Base-by-base conservation (phyloP, 2,888 invertebrate genomes). In the Ormyrus pomaceus region DNA sequence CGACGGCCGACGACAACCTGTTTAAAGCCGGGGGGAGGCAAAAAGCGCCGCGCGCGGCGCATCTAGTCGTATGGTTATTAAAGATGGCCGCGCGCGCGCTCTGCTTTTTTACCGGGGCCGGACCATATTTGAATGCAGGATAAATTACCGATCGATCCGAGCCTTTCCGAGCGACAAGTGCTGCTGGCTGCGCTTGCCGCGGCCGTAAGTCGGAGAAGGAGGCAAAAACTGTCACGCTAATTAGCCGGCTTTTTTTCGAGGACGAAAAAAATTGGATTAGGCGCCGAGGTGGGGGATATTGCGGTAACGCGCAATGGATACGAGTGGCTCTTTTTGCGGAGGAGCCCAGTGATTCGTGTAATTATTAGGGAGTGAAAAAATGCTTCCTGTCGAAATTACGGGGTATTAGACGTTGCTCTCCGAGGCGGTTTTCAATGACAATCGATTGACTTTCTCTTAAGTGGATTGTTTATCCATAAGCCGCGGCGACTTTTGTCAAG, bases 1-100 rank as follows among this genome's bases (percentile, higher is more conserved):
- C 84, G 82, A 82, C n/a, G 85, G 86, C 87, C 86, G 85, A 84
- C 87, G 87, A 88, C 87, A 89, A 88, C 87, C 88, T 85, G 87
- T 87, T 88, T 87, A 88, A 88, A 86, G 86, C 87, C 86, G 84
- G 84, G 84, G 83, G 45, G 46, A 83, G 45, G 86, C 85, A 85
- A 87, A 84, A 83, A 87, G 82, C 51, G 34, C 51, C 13, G 87
- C 87, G 87, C 87, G 81, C 75, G 50, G 50, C 50, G 68, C 64
- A 45, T 70, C 66, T 56, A 58, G 59, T 7, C 11, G 83, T 80
- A 85, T 82, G 87, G 86, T 89, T 88, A 89, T 89, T 88, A 89
- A 89, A 88, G 88, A 89, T 89, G 88, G 88, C 79, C 70, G 81
- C 0, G 7, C 13, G 64, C 4, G 0, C 9, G 6, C 65, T 19